Evolutionary conservation across 2,113 vertebrate genomes (phyloP).

Genomic region (Pica pica): DNA sequence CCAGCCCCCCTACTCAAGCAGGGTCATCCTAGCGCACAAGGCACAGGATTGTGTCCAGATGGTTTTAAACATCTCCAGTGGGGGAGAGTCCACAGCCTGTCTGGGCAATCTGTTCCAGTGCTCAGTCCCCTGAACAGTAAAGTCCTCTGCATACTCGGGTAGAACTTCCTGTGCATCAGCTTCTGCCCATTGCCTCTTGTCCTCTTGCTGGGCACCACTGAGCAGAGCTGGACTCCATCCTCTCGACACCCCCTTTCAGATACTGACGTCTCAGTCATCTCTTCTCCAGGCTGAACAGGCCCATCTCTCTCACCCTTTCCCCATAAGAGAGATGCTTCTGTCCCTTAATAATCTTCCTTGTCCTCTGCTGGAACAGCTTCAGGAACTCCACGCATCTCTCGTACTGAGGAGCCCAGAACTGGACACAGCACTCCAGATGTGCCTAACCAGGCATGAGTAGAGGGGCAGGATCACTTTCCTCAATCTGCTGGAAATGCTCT

Average conservation of each 20-base stretch:
- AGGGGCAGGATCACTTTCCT: neutral
- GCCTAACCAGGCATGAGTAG: neutral
- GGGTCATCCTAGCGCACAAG: neutral
- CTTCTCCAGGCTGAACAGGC: neutral
- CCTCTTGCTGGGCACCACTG: neutral
- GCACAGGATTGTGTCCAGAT: neutral
- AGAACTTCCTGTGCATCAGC: neutral
- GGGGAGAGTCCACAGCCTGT: neutral
- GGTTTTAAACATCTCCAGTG: neutral
- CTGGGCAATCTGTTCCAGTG: neutral
- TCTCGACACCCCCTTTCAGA: neutral
- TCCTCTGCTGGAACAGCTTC: neutral
- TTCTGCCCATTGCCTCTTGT: neutral
- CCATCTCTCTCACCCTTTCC: too few species aligned
- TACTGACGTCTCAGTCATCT: neutral
- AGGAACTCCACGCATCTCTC: fast-evolving
- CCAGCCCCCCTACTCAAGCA: neutral
- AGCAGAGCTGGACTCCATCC: neutral
- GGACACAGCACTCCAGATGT: neutral
- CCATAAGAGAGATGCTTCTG: neutral
- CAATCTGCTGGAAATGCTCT: neutral
- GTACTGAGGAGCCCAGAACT: neutral
- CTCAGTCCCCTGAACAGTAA: too few species aligned
- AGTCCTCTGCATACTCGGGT: neutral
- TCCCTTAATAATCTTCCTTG: neutral